Conservation (phyloP, 2,113 vertebrate genomes). For the Malurus elegans region DNA sequence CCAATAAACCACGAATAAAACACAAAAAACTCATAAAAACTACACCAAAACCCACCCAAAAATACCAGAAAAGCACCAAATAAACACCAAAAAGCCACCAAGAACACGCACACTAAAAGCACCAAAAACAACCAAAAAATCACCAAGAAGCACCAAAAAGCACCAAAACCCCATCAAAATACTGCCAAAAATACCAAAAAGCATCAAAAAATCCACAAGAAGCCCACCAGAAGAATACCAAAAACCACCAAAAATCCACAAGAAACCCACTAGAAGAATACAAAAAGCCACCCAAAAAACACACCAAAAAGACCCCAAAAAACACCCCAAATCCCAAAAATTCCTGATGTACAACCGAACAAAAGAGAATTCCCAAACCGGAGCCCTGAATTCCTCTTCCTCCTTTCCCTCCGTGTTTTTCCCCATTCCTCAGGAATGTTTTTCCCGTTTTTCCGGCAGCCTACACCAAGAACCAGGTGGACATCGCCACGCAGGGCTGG, state of each 20-base stretch:
- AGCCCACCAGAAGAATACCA: no score
- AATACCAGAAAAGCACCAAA: background rate
- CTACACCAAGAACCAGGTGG: constrained; percentile 89
- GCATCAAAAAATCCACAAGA: no score
- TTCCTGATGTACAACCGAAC: background rate
- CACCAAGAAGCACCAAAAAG: background rate
- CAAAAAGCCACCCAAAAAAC: background rate
- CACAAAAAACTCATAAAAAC: background rate
- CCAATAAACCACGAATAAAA: background rate
- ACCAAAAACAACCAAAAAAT: background rate
- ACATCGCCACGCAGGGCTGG: constrained; percentile 98
- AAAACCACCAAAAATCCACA: no score
- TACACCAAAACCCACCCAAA: background rate
- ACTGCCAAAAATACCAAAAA: background rate
- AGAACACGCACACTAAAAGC: no score
- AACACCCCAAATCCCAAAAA: background rate
- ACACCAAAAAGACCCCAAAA: background rate
- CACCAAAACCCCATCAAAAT: no score
- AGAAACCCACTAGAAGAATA: no score
- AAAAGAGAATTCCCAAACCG: background rate
- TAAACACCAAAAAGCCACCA: background rate
- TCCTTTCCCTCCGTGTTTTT: rapidly evolving
- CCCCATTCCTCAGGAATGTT: background rate
- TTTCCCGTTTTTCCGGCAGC: constrained; percentile 70
- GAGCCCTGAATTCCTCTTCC: background rate